Base-by-base conservation (phyloP, 2,113 vertebrate genomes). In the Kryptolebias marmoratus region DNA sequence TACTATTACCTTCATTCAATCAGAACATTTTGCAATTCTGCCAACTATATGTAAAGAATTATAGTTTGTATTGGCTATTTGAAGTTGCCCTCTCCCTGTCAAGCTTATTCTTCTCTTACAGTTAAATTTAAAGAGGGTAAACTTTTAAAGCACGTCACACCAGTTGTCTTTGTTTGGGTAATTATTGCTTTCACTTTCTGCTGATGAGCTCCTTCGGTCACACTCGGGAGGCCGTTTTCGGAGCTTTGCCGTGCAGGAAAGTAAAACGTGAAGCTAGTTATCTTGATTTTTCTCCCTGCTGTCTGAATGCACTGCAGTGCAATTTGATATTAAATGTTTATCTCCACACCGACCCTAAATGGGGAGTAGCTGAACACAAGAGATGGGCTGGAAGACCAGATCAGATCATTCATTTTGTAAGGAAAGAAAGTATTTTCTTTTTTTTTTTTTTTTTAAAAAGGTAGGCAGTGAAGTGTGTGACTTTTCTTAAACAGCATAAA, bases 151-250 rank as follows among this genome's bases (percentile, higher is more conserved):
- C 71, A 64, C 57, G 67, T 74, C 44, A 18, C 30, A 69, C 82
- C 55, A 71, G 80, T 81, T 79, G 68, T 81, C 59, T 86, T 86
- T 79, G 79, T 82, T 77, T 73, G 65, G 79, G 83, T 87, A 87
- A 86, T 87, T 86, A 87, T 82, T 79, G 83, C 81, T 82, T 79
- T 82, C 76, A 72, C 82, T 75, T 65, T 63, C 13, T 64, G 58
- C 71, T 80, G 76, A 86, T 76, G 80, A 84, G 80, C 80, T 81
- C 69, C 75, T 75, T 50, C 11, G 13, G 64, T 77, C 72, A 44
- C 55, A 69, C 10, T 63, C 36, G 30, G 74, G 69, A 76, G 68
- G 71, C 58, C 73, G 73, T 80, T 83, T 77, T 79, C 76, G n/a
- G 66, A 54, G 52, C 42, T 42, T 42, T 63, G 68, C 69, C 6